phyloP scores from a whole-genome alignment of 2,113 vertebrate species.

The Anolis sagrei region DNA sequence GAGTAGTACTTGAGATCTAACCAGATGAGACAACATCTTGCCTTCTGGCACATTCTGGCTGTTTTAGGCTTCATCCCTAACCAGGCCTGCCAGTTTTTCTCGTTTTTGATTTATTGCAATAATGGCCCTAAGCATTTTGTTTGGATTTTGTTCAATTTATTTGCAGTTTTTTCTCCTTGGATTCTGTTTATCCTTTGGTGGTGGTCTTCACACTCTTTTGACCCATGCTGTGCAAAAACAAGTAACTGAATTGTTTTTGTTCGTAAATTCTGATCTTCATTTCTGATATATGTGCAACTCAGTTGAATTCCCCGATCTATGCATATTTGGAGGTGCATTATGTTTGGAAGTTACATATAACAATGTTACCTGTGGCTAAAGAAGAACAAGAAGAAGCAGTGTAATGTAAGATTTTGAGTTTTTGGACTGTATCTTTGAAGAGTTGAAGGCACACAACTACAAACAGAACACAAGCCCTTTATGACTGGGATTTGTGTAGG shows the following conservation, averaged over 20 bases:
- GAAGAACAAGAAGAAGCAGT: too few relatives aligned
- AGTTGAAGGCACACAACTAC: too few relatives aligned
- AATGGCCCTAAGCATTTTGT: slow-evolving; percentile 33
- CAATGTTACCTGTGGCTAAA: too few relatives aligned
- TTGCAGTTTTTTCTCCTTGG: slow-evolving; percentile 19
- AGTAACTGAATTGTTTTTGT: background rate
- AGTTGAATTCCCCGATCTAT: too few relatives aligned
- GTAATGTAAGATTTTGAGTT: too few relatives aligned
- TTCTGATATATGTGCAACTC: background rate
- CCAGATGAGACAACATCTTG: slow-evolving; percentile 42
- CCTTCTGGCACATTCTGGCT: slow-evolving; percentile 25
- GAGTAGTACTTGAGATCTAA: slow-evolving; percentile 1
- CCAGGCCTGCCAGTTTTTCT: slow-evolving; percentile 45
- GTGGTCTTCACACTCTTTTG: slow-evolving; percentile 7
- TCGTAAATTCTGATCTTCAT: background rate
- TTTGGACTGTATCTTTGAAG: too few relatives aligned
- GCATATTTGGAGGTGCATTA: too few relatives aligned
- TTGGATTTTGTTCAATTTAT: slow-evolving; percentile 28
- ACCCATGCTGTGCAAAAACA: background rate
- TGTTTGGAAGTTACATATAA: too few relatives aligned
- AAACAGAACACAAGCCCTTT: background rate
- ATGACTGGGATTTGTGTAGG: background rate
- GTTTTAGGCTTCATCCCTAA: background rate
- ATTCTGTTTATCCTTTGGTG: slow-evolving; percentile 7
- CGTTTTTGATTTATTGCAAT: slow-evolving; percentile 29